Base-by-base conservation (phyloP, 2,797 vertebrate genomes). In the Lates japonicus region DNA sequence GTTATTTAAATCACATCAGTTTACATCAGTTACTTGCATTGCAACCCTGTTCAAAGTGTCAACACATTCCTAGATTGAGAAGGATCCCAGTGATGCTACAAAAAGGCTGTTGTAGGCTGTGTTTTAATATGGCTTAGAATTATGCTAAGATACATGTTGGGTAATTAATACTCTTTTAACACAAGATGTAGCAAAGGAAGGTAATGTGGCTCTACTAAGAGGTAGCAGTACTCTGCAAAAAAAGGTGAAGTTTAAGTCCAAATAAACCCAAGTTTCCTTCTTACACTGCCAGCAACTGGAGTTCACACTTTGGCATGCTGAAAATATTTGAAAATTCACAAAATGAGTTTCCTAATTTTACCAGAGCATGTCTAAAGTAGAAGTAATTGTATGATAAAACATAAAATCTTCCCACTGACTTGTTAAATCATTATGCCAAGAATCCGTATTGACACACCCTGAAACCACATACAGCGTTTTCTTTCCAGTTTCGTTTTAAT, bases 71-170 rank as follows among this genome's bases (percentile, higher is more conserved):
- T 6, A 10, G 44, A 69, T 31, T 10, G 16, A 70, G 52, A 42
- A 52, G 17, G 39, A 61, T 74, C 74, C 51, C 61, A 75, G 69
- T 33, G 54, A 87, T 58, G 46, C 63, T 52, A 79, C 60, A 63
- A 41, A 66, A 63, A 63, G 2, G 19, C 3, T 37, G 7, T 44
- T n/a, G 17, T 35, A 41, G 55, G 52, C 41, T 66, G 44, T 29
- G 71, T 65, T 67, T 59, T 41, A 48, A 71, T 42, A 33, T 54
- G 52, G 11, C 39, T 83, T 33, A 20, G 19, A 64, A n/a, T 39
- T 54, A 12, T 74, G 19, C 42, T 74, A 37, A 6, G 13, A 62
- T 19, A 49, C 0, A 4, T n/a, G 31, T 37, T 31, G 8, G 8
- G 4, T 11, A 3, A 41, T 48, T 57, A 57, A 14, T 33, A 13